These are phyloP conservation scores for Toxotes jaculatrix DNA, from an alignment of 2,113 vertebrate species.

Conservation along the genomic window DNA sequence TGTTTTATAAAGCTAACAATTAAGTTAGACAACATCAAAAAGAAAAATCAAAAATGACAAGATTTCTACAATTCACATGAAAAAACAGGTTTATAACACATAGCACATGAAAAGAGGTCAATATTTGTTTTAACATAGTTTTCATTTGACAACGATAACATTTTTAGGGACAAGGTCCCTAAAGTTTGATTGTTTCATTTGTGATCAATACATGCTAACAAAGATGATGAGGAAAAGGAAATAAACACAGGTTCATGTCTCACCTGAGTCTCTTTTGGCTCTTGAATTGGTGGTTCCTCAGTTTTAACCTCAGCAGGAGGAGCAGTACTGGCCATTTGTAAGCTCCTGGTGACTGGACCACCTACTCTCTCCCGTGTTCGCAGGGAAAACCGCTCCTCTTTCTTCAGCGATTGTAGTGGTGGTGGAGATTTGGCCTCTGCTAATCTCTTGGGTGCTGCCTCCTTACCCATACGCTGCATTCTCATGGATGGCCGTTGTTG, in stretches of 20 bases:
- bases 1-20: neutral
- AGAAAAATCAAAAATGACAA: too few species aligned
- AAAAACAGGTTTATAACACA: too few species aligned
- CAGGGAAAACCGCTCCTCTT: constrained; percentile 88
- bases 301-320: constrained; percentile 85
- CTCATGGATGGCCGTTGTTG: constrained; percentile 78
- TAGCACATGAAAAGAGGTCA: too few species aligned
- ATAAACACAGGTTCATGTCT: neutral
- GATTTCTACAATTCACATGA: too few species aligned
- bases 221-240: neutral
- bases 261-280: constrained; percentile 88
- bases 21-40: too few species aligned
- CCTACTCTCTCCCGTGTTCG: constrained; percentile 89
- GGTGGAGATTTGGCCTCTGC: constrained; percentile 79
- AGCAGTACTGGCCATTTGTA: constrained; percentile 87
- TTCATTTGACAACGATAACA: too few species aligned
- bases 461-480: constrained; percentile 88
- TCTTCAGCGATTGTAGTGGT: constrained; percentile 80
- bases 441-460: constrained; percentile 83
- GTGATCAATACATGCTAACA: neutral
- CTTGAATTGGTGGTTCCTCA: constrained; percentile 85
- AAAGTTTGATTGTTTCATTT: neutral
- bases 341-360: constrained; percentile 93
- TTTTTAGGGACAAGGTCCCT: too few species aligned
- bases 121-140: too few species aligned